Conservation (phyloP, 2,797 vertebrate genomes). For the Pseudomugil tenellus region DNA sequence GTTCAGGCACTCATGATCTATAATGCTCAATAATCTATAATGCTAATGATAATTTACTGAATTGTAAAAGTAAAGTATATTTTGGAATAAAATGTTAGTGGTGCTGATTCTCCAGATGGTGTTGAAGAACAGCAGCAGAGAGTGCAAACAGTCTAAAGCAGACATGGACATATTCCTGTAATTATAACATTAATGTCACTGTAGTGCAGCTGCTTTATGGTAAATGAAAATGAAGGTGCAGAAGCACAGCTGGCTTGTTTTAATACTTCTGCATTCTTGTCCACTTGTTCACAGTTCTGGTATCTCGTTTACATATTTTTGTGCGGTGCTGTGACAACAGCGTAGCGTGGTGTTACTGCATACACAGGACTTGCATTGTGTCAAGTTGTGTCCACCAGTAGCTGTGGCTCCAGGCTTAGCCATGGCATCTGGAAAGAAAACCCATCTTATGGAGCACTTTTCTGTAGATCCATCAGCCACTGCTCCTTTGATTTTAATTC, state of each 20-base stretch:
- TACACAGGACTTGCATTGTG: not conserved
- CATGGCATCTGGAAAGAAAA: not conserved
- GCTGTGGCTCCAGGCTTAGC: not conserved
- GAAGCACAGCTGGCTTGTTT: not conserved
- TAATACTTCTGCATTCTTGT: not conserved
- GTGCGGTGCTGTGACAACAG: not conserved
- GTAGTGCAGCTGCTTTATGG: no score
- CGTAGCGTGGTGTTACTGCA: not conserved
- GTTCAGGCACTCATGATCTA: not conserved
- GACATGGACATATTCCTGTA: no score
- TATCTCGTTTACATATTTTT: slow-evolving; percentile 1
- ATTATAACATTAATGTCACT: no score
- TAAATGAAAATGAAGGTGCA: no score
- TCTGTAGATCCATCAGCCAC: not conserved
- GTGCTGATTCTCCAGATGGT: no score
- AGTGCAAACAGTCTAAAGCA: no score
- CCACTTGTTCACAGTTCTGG: not conserved
- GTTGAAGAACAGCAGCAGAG: no score
- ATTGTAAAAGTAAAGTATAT: not conserved
- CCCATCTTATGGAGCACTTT: not conserved
- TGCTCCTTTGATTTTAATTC: not conserved
- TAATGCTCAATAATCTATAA: not conserved
- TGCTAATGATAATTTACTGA: not conserved
- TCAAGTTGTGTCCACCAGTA: not conserved
- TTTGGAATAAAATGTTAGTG: not conserved